Evolutionary conservation across 23 tunicate genomes (phyloP), one percentile per base, ranked within the genome.

Genomic region (Phallusia fumigata): DNA sequence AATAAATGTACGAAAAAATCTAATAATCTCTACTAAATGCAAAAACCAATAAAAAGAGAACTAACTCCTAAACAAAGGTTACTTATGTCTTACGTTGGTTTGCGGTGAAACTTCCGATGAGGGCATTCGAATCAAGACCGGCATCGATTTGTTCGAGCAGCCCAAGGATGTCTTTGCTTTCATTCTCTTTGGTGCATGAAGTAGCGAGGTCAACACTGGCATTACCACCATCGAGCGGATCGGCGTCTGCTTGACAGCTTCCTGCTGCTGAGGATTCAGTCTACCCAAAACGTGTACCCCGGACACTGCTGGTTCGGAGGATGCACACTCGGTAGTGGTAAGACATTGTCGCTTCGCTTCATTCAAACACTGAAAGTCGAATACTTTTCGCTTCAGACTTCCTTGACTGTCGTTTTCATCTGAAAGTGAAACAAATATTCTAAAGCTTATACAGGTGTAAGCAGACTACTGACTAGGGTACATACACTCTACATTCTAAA

Each of bases 221-320:
- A 34, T 33, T 36, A 83, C 73, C 30, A 53, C 84, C 74, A 74
- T 74, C 77, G 86, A 93, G 92, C 81, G 97, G 97, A 93, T 93
- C 97, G 85, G 86, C 92, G 86, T 44, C 45, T 82, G 79, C 52
- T 88, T 93, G 92, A 88, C 97, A 93, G 97, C 92, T 84, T 93
- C 97, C 97, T 93, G 97, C 97, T 93, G 97, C 97, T 79, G 97
- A 93, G 97, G 97, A 88, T 33, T 64, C 65, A 69, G 89, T 93
- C 90, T 81, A 28, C 85, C 90, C 90, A 74, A 32, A 86, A 26
- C 83, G 97, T 89, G 97, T 88, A 84, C 97, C 93, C 97, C 87
- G 79, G 85, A 93, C 97, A 89, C 97, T 81, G 97, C 97, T 44
- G 97, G 97, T 58, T 69, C 78, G 78, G 97, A 92, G 97, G 97